phyloP scores from a whole-genome alignment of 2,888 invertebrate genomes.

The Halictus ligatus region DNA sequence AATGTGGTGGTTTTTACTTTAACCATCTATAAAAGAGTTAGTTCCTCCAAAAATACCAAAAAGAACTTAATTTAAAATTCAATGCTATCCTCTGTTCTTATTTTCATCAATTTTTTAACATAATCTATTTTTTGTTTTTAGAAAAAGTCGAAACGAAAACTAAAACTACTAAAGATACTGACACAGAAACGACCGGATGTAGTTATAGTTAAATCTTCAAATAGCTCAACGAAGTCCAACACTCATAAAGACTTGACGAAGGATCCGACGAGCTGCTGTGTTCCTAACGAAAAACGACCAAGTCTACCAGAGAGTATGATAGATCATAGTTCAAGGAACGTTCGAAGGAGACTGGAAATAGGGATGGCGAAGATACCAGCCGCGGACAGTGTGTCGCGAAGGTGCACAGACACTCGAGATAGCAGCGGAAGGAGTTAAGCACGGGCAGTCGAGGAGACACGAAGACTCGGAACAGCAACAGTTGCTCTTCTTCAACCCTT shows the following conservation, averaged over 20 bases:
- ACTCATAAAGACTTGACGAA: background rate
- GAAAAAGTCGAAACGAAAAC: too few species aligned
- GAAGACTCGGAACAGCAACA: constrained; percentile 40
- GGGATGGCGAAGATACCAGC: constrained; percentile 29
- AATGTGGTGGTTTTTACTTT: too few species aligned
- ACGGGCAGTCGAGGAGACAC: constrained; percentile 47
- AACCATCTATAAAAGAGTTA: too few species aligned
- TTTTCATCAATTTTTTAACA: too few species aligned
- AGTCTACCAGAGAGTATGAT: background rate
- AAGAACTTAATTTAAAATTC: too few species aligned
- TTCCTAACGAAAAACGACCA: background rate
- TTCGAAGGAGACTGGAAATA: constrained; percentile 32
- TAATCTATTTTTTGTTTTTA: too few species aligned
- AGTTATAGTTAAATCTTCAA: too few species aligned
- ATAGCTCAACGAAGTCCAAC: too few species aligned
- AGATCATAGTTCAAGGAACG: background rate
- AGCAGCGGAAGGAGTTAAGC: constrained; percentile 38
- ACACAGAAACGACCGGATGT: too few species aligned
- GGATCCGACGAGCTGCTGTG: constrained; percentile 1
- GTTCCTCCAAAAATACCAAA: too few species aligned
- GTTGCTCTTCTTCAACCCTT: constrained; percentile 19
- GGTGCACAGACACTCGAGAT: constrained; percentile 54
- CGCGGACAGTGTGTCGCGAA: constrained; percentile 38
- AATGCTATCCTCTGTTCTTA: too few species aligned
- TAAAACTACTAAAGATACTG: too few species aligned